These are phyloP conservation scores for Aphrophora alni DNA, from an alignment of 2,888 invertebrate species.

Conservation along the genomic window DNA sequence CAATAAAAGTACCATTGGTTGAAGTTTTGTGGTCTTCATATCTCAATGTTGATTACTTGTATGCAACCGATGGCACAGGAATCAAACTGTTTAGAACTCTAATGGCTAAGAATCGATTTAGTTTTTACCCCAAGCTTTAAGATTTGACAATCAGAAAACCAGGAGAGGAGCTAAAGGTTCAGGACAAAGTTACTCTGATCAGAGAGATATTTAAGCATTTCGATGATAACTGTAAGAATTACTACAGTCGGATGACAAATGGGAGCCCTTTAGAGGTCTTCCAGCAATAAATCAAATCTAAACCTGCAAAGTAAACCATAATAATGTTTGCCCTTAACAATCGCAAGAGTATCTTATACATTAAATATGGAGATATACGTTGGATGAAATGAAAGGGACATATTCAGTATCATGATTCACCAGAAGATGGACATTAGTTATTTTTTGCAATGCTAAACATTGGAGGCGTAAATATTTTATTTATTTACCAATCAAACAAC, in stretches of 20 bases:
- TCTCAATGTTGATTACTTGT: not conserved
- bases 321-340: too few relatives aligned
- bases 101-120: slow-evolving; percentile 2
- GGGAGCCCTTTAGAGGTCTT: slow-evolving; percentile 16
- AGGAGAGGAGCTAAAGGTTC: not conserved
- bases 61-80: not conserved
- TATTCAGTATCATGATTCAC: too few relatives aligned
- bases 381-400: too few relatives aligned
- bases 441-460: too few relatives aligned
- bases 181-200: not conserved
- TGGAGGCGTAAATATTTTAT: too few relatives aligned
- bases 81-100: not conserved
- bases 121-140: slow-evolving; percentile 1
- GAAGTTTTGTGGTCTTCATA: not conserved
- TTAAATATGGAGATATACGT: too few relatives aligned
- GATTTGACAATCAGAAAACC: not conserved
- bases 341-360: too few relatives aligned
- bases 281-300: not conserved
- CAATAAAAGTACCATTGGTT: not conserved
- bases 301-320: too few relatives aligned
- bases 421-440: too few relatives aligned
- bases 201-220: slow-evolving; percentile 7
- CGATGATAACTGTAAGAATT: not conserved
- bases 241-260: not conserved
- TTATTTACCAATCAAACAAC: too few relatives aligned